A percentile compares a stretch with the other conserved stretches of the same genome.
Evolutionary conservation across 2,888 invertebrate genomes (phyloP).

Genomic region (Rhorus exstirpatorius): DNA sequence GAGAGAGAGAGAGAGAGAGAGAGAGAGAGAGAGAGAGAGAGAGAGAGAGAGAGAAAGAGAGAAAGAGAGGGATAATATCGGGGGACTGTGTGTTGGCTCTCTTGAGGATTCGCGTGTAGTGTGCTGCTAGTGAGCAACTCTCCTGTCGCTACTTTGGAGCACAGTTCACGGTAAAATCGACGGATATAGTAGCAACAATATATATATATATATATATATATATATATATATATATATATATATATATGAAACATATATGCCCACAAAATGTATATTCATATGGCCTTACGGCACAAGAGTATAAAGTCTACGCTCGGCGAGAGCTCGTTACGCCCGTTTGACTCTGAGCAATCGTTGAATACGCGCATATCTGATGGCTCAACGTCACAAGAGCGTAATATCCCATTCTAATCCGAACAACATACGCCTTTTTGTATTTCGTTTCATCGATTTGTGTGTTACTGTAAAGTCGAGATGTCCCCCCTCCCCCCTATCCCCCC

Average conservation of each 20-base stretch:
- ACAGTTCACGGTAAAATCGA: conserved; percentile 38
- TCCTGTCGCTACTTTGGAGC: conserved; percentile 38
- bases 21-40: too few relatives aligned
- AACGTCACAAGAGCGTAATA: not conserved
- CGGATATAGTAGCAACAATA: conserved; percentile 33
- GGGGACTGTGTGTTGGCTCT: conserved; percentile 27
- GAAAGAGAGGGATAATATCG: conserved; percentile 62
- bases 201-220: not conserved
- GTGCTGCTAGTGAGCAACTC: conserved; percentile 22
- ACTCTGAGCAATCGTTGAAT: conserved; percentile 17
- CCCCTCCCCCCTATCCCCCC: too few relatives aligned
- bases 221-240: conserved; percentile 1
- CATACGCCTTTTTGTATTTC: not conserved
- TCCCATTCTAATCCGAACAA: not conserved
- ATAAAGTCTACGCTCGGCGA: not conserved
- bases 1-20: too few relatives aligned
- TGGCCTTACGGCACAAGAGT: conserved; percentile 7
- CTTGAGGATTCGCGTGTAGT: conserved; percentile 30
- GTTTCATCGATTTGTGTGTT: conserved; percentile 4
- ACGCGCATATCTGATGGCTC: not conserved
- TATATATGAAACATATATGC: conserved; percentile 3
- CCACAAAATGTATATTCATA: too few relatives aligned
- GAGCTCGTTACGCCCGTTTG: conserved; percentile 16
- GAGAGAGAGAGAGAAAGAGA: too few relatives aligned
- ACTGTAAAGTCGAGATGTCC: not conserved